phyloP scores from a whole-genome alignment of 2,113 vertebrate species.

The Tupaia tana region DNA sequence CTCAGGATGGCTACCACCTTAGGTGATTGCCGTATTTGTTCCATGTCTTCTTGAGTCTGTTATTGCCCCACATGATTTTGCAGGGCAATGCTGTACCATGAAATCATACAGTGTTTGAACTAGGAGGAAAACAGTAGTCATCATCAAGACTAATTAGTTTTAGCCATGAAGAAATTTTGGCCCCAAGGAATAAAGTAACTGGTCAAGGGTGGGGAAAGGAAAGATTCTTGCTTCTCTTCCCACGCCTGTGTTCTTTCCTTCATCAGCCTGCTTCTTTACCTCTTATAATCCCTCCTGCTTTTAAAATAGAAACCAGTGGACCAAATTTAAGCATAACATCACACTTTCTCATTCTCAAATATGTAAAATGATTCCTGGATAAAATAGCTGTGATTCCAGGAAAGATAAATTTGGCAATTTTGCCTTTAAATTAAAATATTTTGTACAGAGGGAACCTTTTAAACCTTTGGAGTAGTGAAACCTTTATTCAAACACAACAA shows the following conservation, averaged over 20 bases:
- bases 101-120: background rate
- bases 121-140: background rate
- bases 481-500: background rate
- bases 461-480: background rate
- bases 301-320: slow-evolving; percentile 48
- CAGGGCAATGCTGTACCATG: background rate
- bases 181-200: background rate
- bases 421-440: background rate
- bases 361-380: background rate
- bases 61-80: background rate
- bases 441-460: background rate
- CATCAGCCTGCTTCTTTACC: background rate
- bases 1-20: background rate
- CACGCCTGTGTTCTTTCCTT: background rate
- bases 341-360: background rate
- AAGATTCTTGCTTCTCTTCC: background rate
- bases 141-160: background rate
- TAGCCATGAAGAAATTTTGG: background rate
- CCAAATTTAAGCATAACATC: slow-evolving; percentile 31
- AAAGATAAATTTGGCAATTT: slow-evolving; percentile 7
- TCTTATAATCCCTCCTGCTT: background rate
- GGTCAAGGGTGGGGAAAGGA: background rate
- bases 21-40: background rate
- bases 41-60: background rate
- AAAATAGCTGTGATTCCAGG: background rate